phyloP scores from a whole-genome alignment of 2,888 invertebrate species.

The Syrphus vitripennis region DNA sequence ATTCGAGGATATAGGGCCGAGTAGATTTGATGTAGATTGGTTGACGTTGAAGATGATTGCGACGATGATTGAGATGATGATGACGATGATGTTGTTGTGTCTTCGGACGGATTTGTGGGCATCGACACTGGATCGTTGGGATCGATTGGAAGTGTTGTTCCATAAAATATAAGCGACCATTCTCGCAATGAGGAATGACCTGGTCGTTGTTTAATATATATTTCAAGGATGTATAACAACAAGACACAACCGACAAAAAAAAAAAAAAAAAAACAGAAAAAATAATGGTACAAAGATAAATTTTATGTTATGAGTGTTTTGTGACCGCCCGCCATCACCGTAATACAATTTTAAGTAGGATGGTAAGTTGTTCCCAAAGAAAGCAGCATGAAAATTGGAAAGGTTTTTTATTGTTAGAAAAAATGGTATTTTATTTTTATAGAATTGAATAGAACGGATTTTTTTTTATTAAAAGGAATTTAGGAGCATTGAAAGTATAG shows the following conservation, averaged over 20 bases:
- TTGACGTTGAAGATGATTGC: constrained; percentile 73
- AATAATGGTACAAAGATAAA: not conserved
- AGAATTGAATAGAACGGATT: not conserved
- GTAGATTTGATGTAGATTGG: constrained; percentile 79
- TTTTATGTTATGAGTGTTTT: constrained; percentile 9
- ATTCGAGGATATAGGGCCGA: constrained; percentile 79
- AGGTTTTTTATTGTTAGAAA: constrained; percentile 1
- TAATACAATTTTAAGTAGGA: constrained; percentile 39
- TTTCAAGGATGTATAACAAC: constrained; percentile 30
- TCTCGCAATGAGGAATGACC: constrained; percentile 94
- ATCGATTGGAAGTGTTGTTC: constrained; percentile 87
- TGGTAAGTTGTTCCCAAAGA: constrained; percentile 43
- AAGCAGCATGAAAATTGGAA: constrained; percentile 75
- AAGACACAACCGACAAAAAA: not conserved
- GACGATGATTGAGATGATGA: constrained; percentile 52
- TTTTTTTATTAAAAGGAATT: not conserved
- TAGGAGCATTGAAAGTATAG: not conserved
- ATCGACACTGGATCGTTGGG: constrained; percentile 84
- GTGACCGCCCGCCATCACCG: constrained; percentile 47
- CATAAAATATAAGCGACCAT: constrained; percentile 96
- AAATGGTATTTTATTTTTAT: not conserved
- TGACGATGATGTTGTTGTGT: constrained; percentile 76
- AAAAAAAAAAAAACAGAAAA: not conserved
- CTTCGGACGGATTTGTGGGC: constrained; percentile 76
- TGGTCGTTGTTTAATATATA: constrained; percentile 77